A percentile compares a stretch with the other conserved stretches of the same genome.
phyloP scores from a whole-genome alignment of 1,140 invertebrate genomes.

The Sminthurinus signatus region DNA sequence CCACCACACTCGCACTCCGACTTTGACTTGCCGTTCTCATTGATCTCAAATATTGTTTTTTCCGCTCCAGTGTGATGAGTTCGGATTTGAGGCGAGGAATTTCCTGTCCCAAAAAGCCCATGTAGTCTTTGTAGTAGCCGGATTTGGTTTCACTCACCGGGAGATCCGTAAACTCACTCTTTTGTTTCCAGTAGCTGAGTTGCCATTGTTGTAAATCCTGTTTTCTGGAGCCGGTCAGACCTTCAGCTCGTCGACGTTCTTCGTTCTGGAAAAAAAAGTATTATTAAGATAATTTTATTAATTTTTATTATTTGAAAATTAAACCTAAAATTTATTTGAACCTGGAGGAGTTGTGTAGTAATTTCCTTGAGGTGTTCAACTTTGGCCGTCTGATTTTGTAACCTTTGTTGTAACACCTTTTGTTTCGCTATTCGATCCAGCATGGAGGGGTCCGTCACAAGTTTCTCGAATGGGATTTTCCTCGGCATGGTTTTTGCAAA shows the following conservation, averaged over 20 bases:
- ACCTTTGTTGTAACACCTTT: conserved; percentile 24
- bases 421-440: conserved; percentile 33
- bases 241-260: conserved; percentile 4
- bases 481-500: conserved; percentile 15
- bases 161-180: neutral
- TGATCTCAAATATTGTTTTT: conserved; percentile 10
- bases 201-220: conserved; percentile 24
- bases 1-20: neutral
- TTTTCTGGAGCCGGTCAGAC: neutral
- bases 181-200: conserved; percentile 24
- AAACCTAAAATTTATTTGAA: neutral
- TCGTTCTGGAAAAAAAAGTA: conserved; percentile 8
- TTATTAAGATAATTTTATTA: neutral
- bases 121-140: conserved; percentile 32
- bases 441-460: conserved; percentile 34
- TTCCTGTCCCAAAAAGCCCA: conserved; percentile 21
- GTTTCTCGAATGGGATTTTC: conserved; percentile 29
- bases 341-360: conserved; percentile 14
- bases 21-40: conserved; percentile 7
- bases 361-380: conserved; percentile 18
- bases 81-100: conserved; percentile 23
- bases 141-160: conserved; percentile 1
- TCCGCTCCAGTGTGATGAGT: conserved; percentile 19
- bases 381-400: conserved; percentile 18
- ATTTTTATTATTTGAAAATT: neutral